Evolutionary conservation across 2,113 vertebrate species (phyloP).

Genomic region (Todiramphus chloris): DNA sequence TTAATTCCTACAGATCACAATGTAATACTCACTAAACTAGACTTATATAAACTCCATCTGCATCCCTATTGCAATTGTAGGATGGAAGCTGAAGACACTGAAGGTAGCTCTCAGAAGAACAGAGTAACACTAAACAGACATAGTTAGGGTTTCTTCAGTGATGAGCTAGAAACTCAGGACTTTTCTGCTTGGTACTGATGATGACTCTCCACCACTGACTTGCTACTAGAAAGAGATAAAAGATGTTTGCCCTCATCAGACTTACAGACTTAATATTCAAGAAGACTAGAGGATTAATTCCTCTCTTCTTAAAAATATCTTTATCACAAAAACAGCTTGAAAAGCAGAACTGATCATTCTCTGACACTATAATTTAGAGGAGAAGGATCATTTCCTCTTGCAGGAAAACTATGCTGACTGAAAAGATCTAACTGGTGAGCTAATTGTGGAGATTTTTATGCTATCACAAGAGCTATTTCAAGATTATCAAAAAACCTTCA

Average conservation of each 20-base stretch:
- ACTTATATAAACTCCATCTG: neutral
- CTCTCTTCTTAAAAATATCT: neutral
- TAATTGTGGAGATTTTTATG: neutral
- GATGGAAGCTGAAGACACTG: neutral
- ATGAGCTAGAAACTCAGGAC: neutral
- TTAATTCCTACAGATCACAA: neutral
- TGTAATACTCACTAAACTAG: neutral
- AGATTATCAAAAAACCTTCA: neutral
- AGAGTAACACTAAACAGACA: neutral
- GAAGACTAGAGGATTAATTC: neutral
- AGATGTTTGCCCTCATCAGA: neutral
- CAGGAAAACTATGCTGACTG: constrained; percentile 2
- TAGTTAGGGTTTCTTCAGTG: neutral
- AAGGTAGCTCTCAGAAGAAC: neutral
- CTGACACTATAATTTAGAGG: neutral
- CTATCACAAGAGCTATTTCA: neutral
- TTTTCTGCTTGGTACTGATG: neutral
- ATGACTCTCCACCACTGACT: neutral
- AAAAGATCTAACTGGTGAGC: neutral
- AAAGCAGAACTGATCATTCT: constrained; percentile 20
- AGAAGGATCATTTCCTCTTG: constrained; percentile 29
- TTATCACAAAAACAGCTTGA: neutral
- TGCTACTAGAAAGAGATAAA: neutral
- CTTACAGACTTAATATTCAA: neutral
- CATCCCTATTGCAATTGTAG: neutral